Conservation (phyloP, 1,140 invertebrate genomes). For the Laupala kohalensis region DNA sequence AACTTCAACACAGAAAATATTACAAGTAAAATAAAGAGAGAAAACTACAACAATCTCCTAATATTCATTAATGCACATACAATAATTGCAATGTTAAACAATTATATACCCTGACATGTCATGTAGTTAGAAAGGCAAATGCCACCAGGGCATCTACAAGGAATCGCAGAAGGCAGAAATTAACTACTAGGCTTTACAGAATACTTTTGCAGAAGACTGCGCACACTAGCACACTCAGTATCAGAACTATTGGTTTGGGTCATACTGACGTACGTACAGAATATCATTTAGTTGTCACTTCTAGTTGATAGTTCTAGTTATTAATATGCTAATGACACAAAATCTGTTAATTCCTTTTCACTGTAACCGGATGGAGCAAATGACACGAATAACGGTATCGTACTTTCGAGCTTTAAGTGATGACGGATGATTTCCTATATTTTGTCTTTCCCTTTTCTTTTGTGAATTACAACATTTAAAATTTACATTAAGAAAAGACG, state of each 20-base stretch:
- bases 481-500: too few relatives aligned
- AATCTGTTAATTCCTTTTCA: too few relatives aligned
- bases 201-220: neutral
- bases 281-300: neutral
- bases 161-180: neutral
- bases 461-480: too few relatives aligned
- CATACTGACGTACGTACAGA: neutral
- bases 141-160: neutral
- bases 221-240: neutral
- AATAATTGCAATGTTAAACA: neutral
- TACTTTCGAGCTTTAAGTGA: too few relatives aligned
- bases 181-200: neutral
- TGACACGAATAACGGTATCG: too few relatives aligned
- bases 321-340: too few relatives aligned
- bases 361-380: too few relatives aligned
- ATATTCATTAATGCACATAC: neutral
- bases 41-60: neutral
- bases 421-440: too few relatives aligned
- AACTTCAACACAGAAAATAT: neutral
- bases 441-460: too few relatives aligned
- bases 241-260: neutral
- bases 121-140: neutral
- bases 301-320: too few relatives aligned
- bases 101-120: neutral
- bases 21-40: neutral